Base-by-base conservation (phyloP, 1,140 invertebrate genomes). In the Magallana ariakensis region DNA sequence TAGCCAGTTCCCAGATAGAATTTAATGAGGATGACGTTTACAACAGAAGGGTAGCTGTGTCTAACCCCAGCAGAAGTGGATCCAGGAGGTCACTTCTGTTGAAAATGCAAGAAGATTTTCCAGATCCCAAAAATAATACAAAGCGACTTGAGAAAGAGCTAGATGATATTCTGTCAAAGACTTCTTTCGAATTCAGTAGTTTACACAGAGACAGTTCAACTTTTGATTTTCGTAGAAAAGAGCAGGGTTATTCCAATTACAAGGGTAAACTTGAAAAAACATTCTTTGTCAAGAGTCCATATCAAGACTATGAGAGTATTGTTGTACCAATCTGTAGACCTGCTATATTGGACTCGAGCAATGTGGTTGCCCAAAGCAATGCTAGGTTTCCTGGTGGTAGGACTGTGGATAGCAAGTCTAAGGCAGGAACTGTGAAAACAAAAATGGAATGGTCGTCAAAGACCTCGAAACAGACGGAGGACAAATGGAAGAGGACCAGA, bases 31-130 rank as follows among this genome's bases (percentile, higher is more conserved):
- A 22, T 13, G 66, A 19, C 0, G 22, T 75, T 8, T 19, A 26
- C 11, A 26, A 13, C 13, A 75, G 22, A 75, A 13, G 66, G 33
- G 33, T 46, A 75, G 66, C 22, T 75, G 66, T 8, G 33, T 33
- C 66, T 13, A 75, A 75, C 33, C 9, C 13, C 66, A 75, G 22
- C 22, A 75, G 22, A 26, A 33, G 8, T 75, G 66, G 5, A 26
- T 75, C 66, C 9, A 75, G 10, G 22, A 75, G 9, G 33, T 26
- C 15, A 26, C 66, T 70, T 7, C 66, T 75, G 19, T 75, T 75
- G 11, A 75, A 75, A 75, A 75, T 75, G 66, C 66, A 75, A 33
- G 66, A 75, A 75, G 66, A 75, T 75, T 75, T 75, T 75, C 66
- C 66, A 75, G 66, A 19, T 3, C 22, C 66, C 13, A 19, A 26